Evolutionary conservation across 2,888 invertebrate species (phyloP).

Genomic region (Magallana nippona): DNA sequence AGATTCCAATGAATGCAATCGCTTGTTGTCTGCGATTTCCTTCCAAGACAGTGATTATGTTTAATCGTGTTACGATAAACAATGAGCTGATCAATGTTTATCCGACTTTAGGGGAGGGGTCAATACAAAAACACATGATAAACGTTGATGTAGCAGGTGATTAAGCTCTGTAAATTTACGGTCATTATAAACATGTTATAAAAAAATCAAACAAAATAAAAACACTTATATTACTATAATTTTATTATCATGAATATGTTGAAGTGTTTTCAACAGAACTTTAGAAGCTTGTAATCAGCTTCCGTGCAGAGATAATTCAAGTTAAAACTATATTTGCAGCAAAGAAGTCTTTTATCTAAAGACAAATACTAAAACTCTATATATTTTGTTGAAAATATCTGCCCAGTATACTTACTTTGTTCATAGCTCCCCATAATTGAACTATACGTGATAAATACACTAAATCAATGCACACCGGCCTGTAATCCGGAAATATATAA

Average conservation of each 20-base stretch:
- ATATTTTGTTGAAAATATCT: too few relatives aligned
- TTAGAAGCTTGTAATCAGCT: background rate
- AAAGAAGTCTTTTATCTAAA: too few relatives aligned
- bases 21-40: too few relatives aligned
- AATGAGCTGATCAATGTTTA: background rate
- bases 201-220: background rate
- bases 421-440: constrained; percentile 4
- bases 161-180: too few relatives aligned
- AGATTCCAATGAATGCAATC: too few relatives aligned
- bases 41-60: too few relatives aligned
- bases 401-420: background rate
- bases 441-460: background rate
- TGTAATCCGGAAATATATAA: constrained; percentile 23
- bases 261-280: too few relatives aligned
- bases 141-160: too few relatives aligned
- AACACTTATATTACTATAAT: background rate
- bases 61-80: background rate
- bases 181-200: too few relatives aligned
- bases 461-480: constrained; percentile 3
- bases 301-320: constrained; percentile 24
- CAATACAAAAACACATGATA: background rate
- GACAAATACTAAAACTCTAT: too few relatives aligned
- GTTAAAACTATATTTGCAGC: background rate
- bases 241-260: too few relatives aligned
- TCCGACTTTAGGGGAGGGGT: background rate